Percentiles rank a stretch among this genome's conserved stretches.
phyloP scores from a whole-genome alignment of 2,797 vertebrate species.

The Lateolabrax maculatus region DNA sequence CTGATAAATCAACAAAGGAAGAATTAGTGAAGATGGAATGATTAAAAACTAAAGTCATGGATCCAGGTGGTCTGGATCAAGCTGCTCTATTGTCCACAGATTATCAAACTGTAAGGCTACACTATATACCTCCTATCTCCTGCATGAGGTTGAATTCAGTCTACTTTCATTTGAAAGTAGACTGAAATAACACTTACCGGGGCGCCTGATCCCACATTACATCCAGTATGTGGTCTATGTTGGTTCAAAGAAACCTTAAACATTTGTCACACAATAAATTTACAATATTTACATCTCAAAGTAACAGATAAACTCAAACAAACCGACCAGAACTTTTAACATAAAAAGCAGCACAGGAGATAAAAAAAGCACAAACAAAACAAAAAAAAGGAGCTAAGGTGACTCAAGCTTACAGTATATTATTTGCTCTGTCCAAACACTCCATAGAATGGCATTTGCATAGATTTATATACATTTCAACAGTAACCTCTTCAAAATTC shows the following conservation, averaged over 20 bases:
- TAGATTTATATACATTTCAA: constrained; percentile 72
- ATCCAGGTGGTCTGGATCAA: constrained; percentile 17
- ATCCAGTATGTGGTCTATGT: constrained; percentile 11
- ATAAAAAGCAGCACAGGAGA: constrained; percentile 6
- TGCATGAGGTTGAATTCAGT: constrained; percentile 6
- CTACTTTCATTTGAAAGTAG: constrained; percentile 44
- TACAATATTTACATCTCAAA: constrained; percentile 67
- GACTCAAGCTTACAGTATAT: constrained; percentile 26
- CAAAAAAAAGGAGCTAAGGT: constrained; percentile 12
- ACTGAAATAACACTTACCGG: background rate
- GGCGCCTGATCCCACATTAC: constrained; percentile 19
- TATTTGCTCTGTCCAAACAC: constrained; percentile 16
- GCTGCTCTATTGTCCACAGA: constrained; percentile 37
- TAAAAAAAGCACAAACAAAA: constrained; percentile 3
- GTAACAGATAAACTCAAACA: constrained; percentile 18
- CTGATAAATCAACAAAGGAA: constrained; percentile 37
- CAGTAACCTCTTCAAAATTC: constrained; percentile 36
- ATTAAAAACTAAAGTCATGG: constrained; percentile 10
- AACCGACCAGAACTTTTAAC: background rate
- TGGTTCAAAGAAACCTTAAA: background rate
- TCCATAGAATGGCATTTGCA: constrained; percentile 65
- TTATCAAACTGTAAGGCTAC: constrained; percentile 42
- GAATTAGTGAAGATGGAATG: constrained; percentile 38
- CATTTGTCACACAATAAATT: constrained; percentile 20
- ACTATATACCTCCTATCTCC: constrained; percentile 8